Base-by-base conservation (phyloP, 2,113 vertebrate species). In the Oryzias celebensis region DNA sequence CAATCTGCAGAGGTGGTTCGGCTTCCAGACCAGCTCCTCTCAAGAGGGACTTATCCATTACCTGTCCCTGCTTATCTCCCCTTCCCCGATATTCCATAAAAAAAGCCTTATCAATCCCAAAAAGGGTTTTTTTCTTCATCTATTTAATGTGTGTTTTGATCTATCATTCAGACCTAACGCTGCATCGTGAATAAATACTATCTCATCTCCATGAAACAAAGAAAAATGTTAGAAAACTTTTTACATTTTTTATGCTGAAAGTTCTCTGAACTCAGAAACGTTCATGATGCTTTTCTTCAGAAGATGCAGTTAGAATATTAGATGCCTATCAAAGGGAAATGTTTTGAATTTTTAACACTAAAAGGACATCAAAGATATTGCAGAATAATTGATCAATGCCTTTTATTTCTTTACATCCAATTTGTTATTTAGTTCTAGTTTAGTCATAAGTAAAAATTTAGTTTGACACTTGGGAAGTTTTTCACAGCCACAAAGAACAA, bases 31-130 rank as follows among this genome's bases (percentile, higher is more conserved):
- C 43, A 15, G 59, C 36, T 18, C 60, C 13, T 77, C 81, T 79
- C 74, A 1, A 43, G 71, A 82, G 85, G 83, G 71, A 14, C 58
- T 52, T 84, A 85, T 86, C 82, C 74, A 78, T 86, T 90, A 86
- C 84, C 61, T 64, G 80, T 72, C 58, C 14, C 47, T 48, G 75
- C 76, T 81, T 84, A 80, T 86, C 87, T 83, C 62, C 52, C 50
- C 58, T 77, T 79, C 77, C 67, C 62, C n/a, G 5, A 59, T 55
- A 65, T 72, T 50, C 61, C 51, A 67, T 59, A 62, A 71, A 72
- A 77, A 47, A 70, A 36, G n/a, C 31, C 55, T 67, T 26, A 17
- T 48, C 70, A 24, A 17, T 52, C 56, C 71, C 44, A 49, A 77
- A 83, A 83, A 12, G 36, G 36, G 52, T 78, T 81, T 49, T 22